Evolutionary conservation across 2,113 vertebrate genomes (phyloP).

Genomic region (Pachypanchax playfairii): DNA sequence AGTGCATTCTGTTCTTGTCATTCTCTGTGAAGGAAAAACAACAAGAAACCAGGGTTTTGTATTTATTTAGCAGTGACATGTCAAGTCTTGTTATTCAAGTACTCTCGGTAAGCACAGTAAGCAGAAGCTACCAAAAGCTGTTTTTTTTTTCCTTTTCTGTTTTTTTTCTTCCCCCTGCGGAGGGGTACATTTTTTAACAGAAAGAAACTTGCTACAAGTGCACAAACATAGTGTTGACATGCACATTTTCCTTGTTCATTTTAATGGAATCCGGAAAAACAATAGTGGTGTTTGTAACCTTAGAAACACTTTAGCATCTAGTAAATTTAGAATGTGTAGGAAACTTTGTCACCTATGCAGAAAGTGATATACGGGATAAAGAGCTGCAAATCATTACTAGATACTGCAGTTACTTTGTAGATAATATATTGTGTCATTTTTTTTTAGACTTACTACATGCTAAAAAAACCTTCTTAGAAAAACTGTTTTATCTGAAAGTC

Average conservation of each 20-base stretch:
- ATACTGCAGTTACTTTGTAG: background rate
- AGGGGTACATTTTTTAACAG: conserved; percentile 51
- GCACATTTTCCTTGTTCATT: conserved; percentile 50
- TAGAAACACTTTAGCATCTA: conserved; percentile 28
- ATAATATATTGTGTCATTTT: conserved; percentile 22
- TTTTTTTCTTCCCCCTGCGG: conserved; percentile 36
- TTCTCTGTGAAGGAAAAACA: conserved; percentile 40
- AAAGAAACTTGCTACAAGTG: conserved; percentile 54
- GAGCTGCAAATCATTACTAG: background rate
- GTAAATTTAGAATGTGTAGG: conserved; percentile 39
- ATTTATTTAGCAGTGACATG: conserved; percentile 69
- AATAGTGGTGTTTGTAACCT: conserved; percentile 44
- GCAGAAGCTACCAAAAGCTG: conserved; percentile 59
- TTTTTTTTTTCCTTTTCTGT: background rate
- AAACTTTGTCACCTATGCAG: conserved; percentile 23
- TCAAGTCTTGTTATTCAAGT: conserved; percentile 69
- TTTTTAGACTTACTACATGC: conserved; percentile 5
- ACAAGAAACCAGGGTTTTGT: conserved; percentile 63
- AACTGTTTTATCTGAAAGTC: background rate
- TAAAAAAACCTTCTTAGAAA: background rate
- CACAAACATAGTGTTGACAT: conserved; percentile 58
- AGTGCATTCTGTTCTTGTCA: conserved; percentile 56
- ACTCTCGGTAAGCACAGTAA: conserved; percentile 64
- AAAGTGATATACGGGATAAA: no score
- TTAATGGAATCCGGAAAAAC: conserved; percentile 52